A percentile compares a stretch with the other conserved stretches of the same genome.
Evolutionary conservation across 2,888 invertebrate genomes (phyloP).

Genomic region (Epistrophe grossulariae): DNA sequence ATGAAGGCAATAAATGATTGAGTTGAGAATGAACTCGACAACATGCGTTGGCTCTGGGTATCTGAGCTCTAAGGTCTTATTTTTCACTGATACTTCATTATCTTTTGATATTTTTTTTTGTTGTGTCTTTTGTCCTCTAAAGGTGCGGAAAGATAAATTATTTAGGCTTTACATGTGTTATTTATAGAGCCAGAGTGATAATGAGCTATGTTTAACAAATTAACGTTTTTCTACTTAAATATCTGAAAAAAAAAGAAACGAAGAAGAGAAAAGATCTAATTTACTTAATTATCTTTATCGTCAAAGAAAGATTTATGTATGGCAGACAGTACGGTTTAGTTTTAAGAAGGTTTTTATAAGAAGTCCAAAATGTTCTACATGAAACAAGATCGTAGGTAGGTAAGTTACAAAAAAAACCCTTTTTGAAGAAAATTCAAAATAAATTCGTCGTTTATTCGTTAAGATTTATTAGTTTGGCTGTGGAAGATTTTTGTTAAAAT

Average conservation of each 20-base stretch:
- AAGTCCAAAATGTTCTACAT: constrained; percentile 8
- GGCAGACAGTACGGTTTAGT: background rate
- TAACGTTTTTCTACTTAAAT: constrained; percentile 41
- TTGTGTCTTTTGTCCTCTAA: constrained; percentile 20
- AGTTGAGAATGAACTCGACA: constrained; percentile 46
- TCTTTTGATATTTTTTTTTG: constrained; percentile 10
- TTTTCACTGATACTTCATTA: constrained; percentile 3
- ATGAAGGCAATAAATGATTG: constrained; percentile 51
- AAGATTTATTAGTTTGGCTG: background rate
- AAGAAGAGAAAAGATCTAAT: constrained; percentile 49
- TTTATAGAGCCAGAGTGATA: constrained; percentile 56
- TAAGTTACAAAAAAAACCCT: background rate
- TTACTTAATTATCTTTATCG: constrained; percentile 72
- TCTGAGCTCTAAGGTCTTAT: constrained; percentile 1
- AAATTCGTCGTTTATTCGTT: background rate
- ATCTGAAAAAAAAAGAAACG: background rate
- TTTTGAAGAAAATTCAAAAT: background rate
- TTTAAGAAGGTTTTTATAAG: background rate
- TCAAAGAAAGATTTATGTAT: constrained; percentile 54
- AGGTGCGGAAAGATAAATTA: constrained; percentile 66
- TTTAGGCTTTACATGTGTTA: constrained; percentile 63
- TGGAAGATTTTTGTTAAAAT: background rate
- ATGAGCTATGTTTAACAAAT: constrained; percentile 72
- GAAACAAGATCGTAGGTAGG: background rate
- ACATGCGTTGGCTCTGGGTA: constrained; percentile 3